Evolutionary conservation across 1,140 invertebrate genomes (phyloP).

Genomic region (Acyrthosiphon pisum): DNA sequence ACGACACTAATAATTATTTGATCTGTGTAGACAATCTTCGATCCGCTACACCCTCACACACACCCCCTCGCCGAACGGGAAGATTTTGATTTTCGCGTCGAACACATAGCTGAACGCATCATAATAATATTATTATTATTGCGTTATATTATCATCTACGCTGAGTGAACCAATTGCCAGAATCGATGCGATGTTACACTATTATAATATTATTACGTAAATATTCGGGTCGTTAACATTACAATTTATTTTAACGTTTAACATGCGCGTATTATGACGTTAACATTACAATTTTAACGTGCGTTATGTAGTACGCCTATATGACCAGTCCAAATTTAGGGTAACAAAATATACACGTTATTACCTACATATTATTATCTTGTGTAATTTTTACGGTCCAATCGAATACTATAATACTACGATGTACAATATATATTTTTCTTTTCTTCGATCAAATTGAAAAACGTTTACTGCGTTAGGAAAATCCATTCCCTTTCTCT

Average conservation of each 20-base stretch:
- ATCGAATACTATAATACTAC: neutral
- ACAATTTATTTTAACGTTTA: conserved; percentile 17
- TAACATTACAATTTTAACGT: neutral
- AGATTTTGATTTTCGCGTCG: neutral
- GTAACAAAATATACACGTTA: neutral
- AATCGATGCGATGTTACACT: neutral
- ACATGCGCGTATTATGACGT: neutral
- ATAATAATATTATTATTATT: too few species aligned
- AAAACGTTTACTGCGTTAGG: neutral
- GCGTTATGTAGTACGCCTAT: neutral
- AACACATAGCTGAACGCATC: neutral
- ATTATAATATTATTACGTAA: neutral
- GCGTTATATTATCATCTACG: too few species aligned
- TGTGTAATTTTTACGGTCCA: neutral
- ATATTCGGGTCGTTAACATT: neutral
- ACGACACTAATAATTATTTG: neutral
- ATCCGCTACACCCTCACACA: neutral
- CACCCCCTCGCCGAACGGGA: neutral
- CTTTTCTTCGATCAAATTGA: neutral
- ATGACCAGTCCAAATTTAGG: neutral
- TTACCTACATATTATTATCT: neutral
- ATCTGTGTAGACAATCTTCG: neutral
- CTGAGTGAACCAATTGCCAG: neutral
- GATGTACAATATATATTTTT: neutral
- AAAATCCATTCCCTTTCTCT: neutral